Percentiles rank a stretch among this genome's conserved stretches.
Evolutionary conservation across 2,113 vertebrate species (phyloP).

Genomic region (Silurus asotus): DNA sequence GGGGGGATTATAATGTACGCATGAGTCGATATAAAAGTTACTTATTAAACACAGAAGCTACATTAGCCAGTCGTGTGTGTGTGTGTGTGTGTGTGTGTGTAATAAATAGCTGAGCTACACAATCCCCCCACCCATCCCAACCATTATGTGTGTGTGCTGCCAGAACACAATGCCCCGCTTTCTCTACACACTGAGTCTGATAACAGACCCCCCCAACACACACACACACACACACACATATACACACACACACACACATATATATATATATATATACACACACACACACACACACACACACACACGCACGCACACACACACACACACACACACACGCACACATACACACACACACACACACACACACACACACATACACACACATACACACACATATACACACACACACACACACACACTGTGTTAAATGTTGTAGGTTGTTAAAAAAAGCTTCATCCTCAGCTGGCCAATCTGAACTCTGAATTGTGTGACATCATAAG

Average conservation of each 20-base stretch:
- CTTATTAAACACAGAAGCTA: not conserved
- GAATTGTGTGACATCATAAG: not conserved
- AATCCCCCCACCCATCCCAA: no score
- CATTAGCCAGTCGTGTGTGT: not conserved
- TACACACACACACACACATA: no score
- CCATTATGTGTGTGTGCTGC: not conserved
- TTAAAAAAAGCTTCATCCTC: not conserved
- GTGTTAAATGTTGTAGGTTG: not conserved
- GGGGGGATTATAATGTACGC: not conserved
- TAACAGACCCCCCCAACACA: conserved; percentile 1
- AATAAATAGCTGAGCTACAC: no score
- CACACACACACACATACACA: not conserved
- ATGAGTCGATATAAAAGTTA: not conserved
- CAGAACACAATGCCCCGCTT: conserved; percentile 47
- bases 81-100: not conserved
- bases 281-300: no score
- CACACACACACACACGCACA: conserved; percentile 10
- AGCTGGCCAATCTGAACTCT: not conserved
- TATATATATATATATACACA: no score
- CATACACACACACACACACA: not conserved
- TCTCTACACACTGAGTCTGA: conserved; percentile 42
- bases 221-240: not conserved
- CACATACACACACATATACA: no score
- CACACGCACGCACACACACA: not conserved
- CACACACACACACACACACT: not conserved